These are phyloP conservation scores for Indicator maculatus DNA, from an alignment of 2,113 vertebrate species.

Conservation along the genomic window DNA sequence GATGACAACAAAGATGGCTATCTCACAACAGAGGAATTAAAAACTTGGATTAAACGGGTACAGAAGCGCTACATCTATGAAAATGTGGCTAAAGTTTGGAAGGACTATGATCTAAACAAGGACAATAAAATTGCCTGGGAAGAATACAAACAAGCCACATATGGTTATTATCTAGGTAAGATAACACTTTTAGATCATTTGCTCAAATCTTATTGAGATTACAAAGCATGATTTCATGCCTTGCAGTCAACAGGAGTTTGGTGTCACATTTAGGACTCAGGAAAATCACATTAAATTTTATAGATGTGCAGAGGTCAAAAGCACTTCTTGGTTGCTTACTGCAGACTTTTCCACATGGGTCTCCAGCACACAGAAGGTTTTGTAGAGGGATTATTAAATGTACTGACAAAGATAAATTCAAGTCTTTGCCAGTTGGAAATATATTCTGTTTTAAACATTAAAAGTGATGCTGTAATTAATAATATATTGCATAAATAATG, in stretches of 20 bases:
- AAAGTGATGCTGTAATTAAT: not conserved
- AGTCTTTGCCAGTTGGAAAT: not conserved
- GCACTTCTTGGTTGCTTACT: not conserved
- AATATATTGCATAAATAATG: not conserved
- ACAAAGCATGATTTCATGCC: not conserved
- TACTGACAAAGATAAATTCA: not conserved
- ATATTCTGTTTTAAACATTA: not conserved
- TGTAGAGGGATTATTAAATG: not conserved
- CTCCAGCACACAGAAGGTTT: not conserved
- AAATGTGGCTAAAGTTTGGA: slow-evolving; percentile 95
- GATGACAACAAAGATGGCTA: slow-evolving; percentile 86
- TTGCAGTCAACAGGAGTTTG: not conserved
- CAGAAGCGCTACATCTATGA: slow-evolving; percentile 98
- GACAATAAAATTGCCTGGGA: slow-evolving; percentile 96
- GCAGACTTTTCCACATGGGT: not conserved
- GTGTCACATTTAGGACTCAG: not conserved
- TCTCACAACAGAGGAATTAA: slow-evolving; percentile 89
- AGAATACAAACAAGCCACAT: slow-evolving; percentile 96
- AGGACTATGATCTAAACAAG: slow-evolving; percentile 94
- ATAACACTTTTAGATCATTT: not conserved
- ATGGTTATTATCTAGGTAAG: slow-evolving; percentile 95
- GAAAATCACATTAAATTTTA: not conserved
- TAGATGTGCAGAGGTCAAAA: not conserved
- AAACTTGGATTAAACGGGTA: slow-evolving; percentile 94
- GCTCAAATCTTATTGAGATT: not conserved